Conservation (phyloP, 2,888 invertebrate species). For the Eupsilia transversa region DNA sequence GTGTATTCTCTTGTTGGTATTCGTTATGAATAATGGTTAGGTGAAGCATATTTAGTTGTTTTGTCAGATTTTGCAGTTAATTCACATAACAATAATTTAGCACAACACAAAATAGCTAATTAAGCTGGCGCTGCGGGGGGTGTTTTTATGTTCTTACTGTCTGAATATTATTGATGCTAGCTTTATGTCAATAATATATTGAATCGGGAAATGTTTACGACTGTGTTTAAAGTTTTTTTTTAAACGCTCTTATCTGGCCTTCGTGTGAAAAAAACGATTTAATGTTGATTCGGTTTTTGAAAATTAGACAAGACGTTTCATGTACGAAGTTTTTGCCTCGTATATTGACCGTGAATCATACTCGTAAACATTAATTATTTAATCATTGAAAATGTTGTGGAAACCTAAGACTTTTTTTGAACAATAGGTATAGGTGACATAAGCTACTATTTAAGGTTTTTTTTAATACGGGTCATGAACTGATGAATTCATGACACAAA, state of each 20-base stretch:
- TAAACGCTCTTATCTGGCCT: slow-evolving; percentile 27
- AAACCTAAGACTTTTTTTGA: background rate
- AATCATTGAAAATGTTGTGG: too few relatives aligned
- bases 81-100: slow-evolving; percentile 46
- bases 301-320: slow-evolving; percentile 35
- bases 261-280: slow-evolving; percentile 14
- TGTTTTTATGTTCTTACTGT: slow-evolving; percentile 56
- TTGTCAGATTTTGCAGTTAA: slow-evolving; percentile 41
- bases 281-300: slow-evolving; percentile 35
- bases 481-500: background rate
- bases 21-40: background rate
- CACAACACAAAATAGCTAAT: slow-evolving; percentile 55
- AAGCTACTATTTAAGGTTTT: background rate
- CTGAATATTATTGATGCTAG: slow-evolving; percentile 56
- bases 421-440: background rate
- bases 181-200: slow-evolving; percentile 59
- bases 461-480: background rate
- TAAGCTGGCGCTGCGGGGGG: slow-evolving; percentile 57
- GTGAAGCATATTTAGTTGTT: slow-evolving; percentile 19
- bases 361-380: slow-evolving; percentile 40
- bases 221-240: slow-evolving; percentile 31
- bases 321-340: slow-evolving; percentile 35
- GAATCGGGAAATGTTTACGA: slow-evolving; percentile 52
- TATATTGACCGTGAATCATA: slow-evolving; percentile 43
- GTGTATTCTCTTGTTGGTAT: background rate